A percentile compares a stretch with the other conserved stretches of the same genome.
Evolutionary conservation across 2,888 invertebrate genomes (phyloP).

Genomic region (Agrotis ipsilon): DNA sequence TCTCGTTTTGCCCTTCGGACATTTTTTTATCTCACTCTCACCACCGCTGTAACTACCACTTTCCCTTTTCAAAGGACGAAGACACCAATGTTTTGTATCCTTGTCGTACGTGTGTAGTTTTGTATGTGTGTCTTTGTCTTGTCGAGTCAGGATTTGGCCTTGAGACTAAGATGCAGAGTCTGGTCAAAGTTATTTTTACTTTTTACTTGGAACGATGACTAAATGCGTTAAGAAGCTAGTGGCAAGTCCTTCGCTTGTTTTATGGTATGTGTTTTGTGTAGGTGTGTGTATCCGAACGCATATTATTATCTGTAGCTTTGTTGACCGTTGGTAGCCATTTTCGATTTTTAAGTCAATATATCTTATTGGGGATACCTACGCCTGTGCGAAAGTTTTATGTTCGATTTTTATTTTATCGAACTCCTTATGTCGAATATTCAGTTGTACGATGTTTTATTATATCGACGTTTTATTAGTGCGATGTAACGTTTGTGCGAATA

Average conservation of each 20-base stretch:
- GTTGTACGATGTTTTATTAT: too few relatives aligned
- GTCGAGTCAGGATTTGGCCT: conserved; percentile 88
- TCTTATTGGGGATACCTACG: too few relatives aligned
- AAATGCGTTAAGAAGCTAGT: conserved; percentile 85
- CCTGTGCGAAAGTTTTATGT: too few relatives aligned
- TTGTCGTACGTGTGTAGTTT: conserved; percentile 55
- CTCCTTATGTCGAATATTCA: too few relatives aligned
- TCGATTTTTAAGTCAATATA: conserved; percentile 42
- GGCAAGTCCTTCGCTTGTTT: conserved; percentile 68
- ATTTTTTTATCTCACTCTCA: conserved; percentile 90
- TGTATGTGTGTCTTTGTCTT: conserved; percentile 72
- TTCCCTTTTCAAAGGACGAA: conserved; percentile 91
- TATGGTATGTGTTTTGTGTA: conserved; percentile 68
- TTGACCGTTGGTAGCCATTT: conserved; percentile 67
- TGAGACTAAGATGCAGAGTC: conserved; percentile 88
- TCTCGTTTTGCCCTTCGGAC: conserved; percentile 84
- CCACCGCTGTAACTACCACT: conserved; percentile 87
- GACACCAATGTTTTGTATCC: conserved; percentile 77
- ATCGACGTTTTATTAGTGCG: too few relatives aligned
- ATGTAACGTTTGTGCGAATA: too few relatives aligned
- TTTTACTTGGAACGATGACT: conserved; percentile 90
- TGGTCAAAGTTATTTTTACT: conserved; percentile 89
- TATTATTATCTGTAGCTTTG: conserved; percentile 64
- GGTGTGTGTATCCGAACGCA: conserved; percentile 64
- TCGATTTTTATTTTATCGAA: too few relatives aligned